phyloP scores from a whole-genome alignment of 2,888 invertebrate species.

The Drosophila subsilvestris region DNA sequence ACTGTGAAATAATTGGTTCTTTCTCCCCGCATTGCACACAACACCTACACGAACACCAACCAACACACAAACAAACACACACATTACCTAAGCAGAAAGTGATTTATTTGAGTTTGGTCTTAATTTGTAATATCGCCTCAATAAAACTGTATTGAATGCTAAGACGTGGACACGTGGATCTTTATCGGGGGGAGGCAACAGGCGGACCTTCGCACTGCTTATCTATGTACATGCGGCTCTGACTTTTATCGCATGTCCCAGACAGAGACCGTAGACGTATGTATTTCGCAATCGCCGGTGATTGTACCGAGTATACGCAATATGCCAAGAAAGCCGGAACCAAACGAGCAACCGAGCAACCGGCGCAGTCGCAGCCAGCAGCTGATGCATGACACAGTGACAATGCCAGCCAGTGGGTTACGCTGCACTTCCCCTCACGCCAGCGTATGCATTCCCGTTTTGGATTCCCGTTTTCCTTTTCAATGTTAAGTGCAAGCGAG shows the following conservation, averaged over 20 bases:
- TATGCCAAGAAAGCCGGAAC: neutral
- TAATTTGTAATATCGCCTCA: slow-evolving; percentile 24
- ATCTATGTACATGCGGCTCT: neutral
- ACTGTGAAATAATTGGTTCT: slow-evolving; percentile 2
- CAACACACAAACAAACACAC: neutral
- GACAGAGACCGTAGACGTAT: neutral
- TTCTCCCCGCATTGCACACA: slow-evolving; percentile 3
- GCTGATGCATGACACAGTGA: slow-evolving; percentile 34
- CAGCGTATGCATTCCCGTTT: slow-evolving; percentile 23
- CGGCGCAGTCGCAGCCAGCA: neutral
- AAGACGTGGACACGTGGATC: slow-evolving; percentile 30
- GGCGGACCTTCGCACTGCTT: slow-evolving; percentile 37
- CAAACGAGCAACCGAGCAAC: neutral
- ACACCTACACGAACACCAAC: neutral
- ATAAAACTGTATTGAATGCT: slow-evolving; percentile 39
- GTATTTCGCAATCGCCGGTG: neutral
- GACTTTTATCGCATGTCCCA: neutral
- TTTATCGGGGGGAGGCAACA: slow-evolving; percentile 24
- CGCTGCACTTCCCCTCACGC: slow-evolving; percentile 1
- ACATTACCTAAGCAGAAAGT: slow-evolving; percentile 25
- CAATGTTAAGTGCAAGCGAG: slow-evolving; percentile 53
- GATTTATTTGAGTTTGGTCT: slow-evolving; percentile 20
- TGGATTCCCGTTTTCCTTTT: slow-evolving; percentile 14
- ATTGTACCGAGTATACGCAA: neutral
- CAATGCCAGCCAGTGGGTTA: neutral